phyloP scores from a whole-genome alignment of 1,140 invertebrate species.

The Leptopilina clavipes region DNA sequence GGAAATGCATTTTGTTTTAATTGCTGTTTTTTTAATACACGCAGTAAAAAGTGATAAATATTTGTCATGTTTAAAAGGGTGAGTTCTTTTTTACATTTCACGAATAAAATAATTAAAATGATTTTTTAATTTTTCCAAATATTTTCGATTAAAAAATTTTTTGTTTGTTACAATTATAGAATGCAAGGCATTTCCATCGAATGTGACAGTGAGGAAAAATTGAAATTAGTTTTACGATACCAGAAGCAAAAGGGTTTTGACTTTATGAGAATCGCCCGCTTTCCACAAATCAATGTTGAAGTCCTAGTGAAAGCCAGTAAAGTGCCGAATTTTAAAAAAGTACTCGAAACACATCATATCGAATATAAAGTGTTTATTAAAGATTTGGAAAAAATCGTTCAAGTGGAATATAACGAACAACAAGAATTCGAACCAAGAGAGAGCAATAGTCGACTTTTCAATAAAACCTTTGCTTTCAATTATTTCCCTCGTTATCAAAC shows the following conservation, averaged over 20 bases:
- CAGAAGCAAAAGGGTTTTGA: constrained; percentile 40
- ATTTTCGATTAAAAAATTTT: not conserved
- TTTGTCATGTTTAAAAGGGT: not conserved
- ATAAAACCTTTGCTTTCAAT: not conserved
- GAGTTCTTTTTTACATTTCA: not conserved
- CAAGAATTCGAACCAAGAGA: not conserved
- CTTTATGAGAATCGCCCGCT: constrained; percentile 34
- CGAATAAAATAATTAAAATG: no score
- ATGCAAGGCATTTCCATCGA: constrained; percentile 47
- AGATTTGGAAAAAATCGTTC: constrained; percentile 4
- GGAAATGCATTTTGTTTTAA: not conserved
- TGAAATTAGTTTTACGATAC: constrained; percentile 27
- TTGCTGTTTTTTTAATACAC: not conserved
- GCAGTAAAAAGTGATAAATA: not conserved
- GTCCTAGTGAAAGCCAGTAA: constrained; percentile 44
- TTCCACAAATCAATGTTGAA: not conserved
- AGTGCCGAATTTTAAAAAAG: constrained; percentile 38
- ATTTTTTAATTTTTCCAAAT: no score
- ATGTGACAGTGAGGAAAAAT: constrained; percentile 39
- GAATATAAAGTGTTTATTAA: constrained; percentile 40
- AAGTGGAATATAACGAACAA: not conserved
- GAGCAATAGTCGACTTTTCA: not conserved
- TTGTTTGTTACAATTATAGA: constrained; percentile 32
- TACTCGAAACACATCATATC: constrained; percentile 28
- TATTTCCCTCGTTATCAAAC: not conserved